Conservation (phyloP, 2,888 invertebrate species). For the Agrochola macilenta region DNA sequence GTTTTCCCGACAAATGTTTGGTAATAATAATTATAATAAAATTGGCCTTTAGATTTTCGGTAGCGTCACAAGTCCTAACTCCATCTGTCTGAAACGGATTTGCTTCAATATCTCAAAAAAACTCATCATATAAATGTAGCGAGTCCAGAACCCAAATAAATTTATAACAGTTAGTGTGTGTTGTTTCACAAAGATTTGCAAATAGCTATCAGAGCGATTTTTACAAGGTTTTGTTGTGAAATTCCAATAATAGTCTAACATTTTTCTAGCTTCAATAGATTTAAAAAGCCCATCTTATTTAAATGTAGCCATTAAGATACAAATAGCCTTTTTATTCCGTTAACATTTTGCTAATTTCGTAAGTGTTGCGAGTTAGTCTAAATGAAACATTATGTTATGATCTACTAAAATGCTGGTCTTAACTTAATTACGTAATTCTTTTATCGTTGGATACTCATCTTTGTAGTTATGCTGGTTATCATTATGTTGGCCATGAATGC, state of each 20-base stretch:
- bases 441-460: constrained; percentile 26
- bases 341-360: constrained; percentile 58
- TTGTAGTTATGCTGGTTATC: neutral
- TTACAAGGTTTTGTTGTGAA: constrained; percentile 4
- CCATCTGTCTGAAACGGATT: neutral
- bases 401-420: constrained; percentile 35
- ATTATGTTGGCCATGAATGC: neutral
- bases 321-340: constrained; percentile 28
- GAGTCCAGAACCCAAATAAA: neutral
- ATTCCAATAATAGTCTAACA: neutral
- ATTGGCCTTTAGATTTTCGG: neutral
- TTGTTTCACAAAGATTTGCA: constrained; percentile 13
- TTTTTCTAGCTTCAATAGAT: neutral
- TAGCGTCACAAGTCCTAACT: neutral
- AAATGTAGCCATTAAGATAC: constrained; percentile 34
- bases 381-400: constrained; percentile 31
- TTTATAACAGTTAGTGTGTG: neutral
- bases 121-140: neutral
- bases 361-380: constrained; percentile 52
- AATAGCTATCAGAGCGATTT: neutral
- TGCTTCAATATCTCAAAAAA: neutral
- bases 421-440: constrained; percentile 49
- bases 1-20: neutral
- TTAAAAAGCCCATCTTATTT: constrained; percentile 30
- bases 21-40: neutral